A percentile compares a stretch with the other conserved stretches of the same genome.
Conservation (phyloP, 2,888 invertebrate species). For the Hipparchia semele region DNA sequence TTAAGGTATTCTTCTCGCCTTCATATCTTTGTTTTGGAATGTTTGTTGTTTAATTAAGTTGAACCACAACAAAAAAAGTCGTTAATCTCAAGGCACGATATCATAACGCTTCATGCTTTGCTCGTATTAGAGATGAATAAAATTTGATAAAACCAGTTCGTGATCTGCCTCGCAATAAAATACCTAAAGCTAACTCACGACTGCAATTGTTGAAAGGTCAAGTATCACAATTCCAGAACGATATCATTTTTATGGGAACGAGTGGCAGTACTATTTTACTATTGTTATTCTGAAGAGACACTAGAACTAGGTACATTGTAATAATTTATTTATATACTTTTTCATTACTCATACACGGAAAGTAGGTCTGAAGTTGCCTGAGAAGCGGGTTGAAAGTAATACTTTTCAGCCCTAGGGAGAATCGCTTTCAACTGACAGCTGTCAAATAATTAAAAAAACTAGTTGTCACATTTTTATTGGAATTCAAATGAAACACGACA, state of each 20-base stretch:
- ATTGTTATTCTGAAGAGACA: constrained; percentile 19
- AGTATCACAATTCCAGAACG: constrained; percentile 28
- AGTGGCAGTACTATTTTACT: constrained; percentile 14
- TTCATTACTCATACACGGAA: too few relatives aligned
- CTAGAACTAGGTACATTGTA: not conserved
- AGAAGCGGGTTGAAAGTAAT: too few relatives aligned
- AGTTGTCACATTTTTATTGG: too few relatives aligned
- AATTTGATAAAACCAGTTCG: constrained; percentile 38
- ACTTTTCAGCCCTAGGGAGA: too few relatives aligned
- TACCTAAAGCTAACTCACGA: constrained; percentile 38
- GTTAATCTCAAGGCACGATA: constrained; percentile 28
- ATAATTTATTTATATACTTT: constrained; percentile 11
- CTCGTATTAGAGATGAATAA: constrained; percentile 35
- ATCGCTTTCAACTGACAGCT: too few relatives aligned
- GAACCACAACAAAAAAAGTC: constrained; percentile 9
- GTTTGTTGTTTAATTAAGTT: not conserved
- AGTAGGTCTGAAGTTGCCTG: too few relatives aligned
- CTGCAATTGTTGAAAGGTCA: constrained; percentile 37
- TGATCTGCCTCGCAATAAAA: constrained; percentile 37
- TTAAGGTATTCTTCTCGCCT: not conserved
- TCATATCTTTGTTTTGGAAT: not conserved
- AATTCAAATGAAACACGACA: too few relatives aligned
- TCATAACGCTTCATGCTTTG: constrained; percentile 24
- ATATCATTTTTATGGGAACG: constrained; percentile 21
- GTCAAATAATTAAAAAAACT: too few relatives aligned